Percentiles rank a stretch among this genome's conserved stretches.
phyloP scores from a whole-genome alignment of 2,797 vertebrate species.

The Aldrovandia affinis region DNA sequence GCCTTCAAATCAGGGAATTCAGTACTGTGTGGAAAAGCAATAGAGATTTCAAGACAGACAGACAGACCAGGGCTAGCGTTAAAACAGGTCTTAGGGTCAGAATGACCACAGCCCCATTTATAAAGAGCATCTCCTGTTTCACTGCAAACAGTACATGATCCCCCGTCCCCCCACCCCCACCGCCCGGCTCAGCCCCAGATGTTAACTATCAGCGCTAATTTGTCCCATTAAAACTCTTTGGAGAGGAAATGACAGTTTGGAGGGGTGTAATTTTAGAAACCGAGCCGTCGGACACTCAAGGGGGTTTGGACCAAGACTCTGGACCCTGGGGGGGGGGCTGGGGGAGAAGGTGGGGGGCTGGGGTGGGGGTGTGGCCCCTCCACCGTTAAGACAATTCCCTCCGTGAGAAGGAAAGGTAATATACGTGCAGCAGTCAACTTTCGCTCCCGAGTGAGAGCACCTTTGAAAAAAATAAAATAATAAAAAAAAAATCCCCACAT shows the following conservation, averaged over 20 bases:
- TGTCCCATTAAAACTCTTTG: conserved; percentile 77
- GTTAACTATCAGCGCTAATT: conserved; percentile 79
- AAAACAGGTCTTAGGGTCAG: conserved; percentile 11
- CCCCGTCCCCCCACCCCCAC: conserved; percentile 29
- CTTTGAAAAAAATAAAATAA: not conserved
- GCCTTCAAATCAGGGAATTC: no score
- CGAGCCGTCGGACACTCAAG: conserved; percentile 59
- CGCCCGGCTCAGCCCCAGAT: conserved; percentile 64
- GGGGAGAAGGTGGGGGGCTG: conserved; percentile 29
- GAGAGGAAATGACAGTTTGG: conserved; percentile 81
- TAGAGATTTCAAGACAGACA: conserved; percentile 27
- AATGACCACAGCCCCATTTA: conserved; percentile 7
- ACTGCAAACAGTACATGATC: conserved; percentile 1
- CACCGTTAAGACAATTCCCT: not conserved
- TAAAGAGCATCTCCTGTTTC: conserved; percentile 1
- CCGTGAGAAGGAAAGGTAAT: not conserved
- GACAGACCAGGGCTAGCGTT: conserved; percentile 33
- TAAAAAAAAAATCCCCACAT: not conserved
- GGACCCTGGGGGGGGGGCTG: conserved; percentile 54
- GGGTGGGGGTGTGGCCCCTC: not conserved
- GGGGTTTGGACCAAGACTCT: conserved; percentile 65
- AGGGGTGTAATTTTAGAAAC: conserved; percentile 81
- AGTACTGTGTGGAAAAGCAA: not conserved
- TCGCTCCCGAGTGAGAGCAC: not conserved
- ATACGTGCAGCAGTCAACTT: not conserved